These are phyloP conservation scores for Rhynchopsitta pachyrhyncha DNA, from an alignment of 2,113 vertebrate genomes.

Conservation along the genomic window DNA sequence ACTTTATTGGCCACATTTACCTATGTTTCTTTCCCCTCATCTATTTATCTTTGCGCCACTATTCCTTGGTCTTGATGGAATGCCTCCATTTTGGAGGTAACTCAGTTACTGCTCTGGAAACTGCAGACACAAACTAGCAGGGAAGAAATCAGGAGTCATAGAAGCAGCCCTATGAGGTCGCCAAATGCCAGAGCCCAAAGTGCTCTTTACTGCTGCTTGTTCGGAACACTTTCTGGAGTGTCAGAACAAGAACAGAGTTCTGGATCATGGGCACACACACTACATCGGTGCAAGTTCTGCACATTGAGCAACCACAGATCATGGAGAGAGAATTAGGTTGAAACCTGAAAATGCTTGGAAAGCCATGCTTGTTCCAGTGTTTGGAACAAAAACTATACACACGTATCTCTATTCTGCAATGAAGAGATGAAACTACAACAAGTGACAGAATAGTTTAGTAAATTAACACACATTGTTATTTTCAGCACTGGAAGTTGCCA, in stretches of 20 bases:
- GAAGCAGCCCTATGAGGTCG: neutral
- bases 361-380: neutral
- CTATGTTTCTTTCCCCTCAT: neutral
- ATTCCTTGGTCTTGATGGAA: neutral
- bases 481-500: neutral
- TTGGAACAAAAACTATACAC: neutral
- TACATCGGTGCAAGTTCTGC: neutral
- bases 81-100: neutral
- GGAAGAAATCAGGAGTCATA: neutral
- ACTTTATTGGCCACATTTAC: neutral
- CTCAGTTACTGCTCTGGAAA: neutral
- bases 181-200: neutral
- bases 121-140: neutral
- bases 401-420: neutral
- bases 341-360: neutral
- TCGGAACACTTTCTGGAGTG: neutral
- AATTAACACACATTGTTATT: neutral
- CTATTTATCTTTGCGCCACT: neutral
- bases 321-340: neutral
- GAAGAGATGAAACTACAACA: neutral
- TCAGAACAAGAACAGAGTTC: neutral
- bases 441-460: neutral
- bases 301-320: neutral
- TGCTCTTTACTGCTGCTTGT: neutral
- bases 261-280: fast-evolving